phyloP scores from a whole-genome alignment of 2,888 invertebrate species.

The Encarsia formosa region DNA sequence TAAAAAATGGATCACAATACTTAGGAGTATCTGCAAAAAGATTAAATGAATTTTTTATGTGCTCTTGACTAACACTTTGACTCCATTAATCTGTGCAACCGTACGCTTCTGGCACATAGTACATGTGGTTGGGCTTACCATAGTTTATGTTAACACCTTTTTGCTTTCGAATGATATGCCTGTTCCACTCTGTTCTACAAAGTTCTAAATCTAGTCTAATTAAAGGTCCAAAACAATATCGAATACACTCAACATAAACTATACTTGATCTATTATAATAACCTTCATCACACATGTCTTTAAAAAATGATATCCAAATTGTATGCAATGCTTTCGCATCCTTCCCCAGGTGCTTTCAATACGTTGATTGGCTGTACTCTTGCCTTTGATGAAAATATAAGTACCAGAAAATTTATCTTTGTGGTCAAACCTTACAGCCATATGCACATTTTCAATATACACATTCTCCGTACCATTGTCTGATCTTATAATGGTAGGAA shows the following conservation, averaged over 20 bases:
- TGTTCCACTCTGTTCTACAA: too few relatives aligned
- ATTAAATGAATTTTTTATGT: too few relatives aligned
- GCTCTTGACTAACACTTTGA: too few relatives aligned
- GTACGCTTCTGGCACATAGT: too few relatives aligned
- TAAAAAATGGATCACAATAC: too few relatives aligned
- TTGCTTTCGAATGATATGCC: too few relatives aligned
- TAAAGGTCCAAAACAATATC: neutral
- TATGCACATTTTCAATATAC: neutral
- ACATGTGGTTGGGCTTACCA: too few relatives aligned
- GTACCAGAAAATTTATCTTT: neutral
- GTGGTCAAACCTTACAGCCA: neutral
- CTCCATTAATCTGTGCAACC: too few relatives aligned
- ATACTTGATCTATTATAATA: neutral
- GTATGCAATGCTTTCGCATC: neutral
- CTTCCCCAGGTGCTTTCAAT: too few relatives aligned
- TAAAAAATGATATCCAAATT: neutral
- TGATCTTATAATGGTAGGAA: neutral
- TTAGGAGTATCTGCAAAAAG: too few relatives aligned
- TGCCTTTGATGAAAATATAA: neutral
- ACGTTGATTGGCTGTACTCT: neutral
- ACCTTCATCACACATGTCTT: neutral
- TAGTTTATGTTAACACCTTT: too few relatives aligned
- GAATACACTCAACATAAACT: neutral
- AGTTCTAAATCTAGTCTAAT: neutral
- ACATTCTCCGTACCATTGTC: neutral